phyloP scores from a whole-genome alignment of 2,888 invertebrate genomes.

The Ryuthela nishihirai region DNA sequence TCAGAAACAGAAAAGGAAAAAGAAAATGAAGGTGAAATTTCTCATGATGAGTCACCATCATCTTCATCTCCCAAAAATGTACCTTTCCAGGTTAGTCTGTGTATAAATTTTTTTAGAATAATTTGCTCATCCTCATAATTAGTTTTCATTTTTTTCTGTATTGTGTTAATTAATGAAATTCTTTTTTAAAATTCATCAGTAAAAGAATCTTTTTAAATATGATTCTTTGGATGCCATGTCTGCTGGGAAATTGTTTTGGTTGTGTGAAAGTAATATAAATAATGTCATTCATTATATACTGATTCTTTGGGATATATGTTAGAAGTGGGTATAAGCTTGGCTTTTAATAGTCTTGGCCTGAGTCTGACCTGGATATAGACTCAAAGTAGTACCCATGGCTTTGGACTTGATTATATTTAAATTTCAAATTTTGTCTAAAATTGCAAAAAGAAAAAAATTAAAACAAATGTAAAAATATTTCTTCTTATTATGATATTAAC shows the following conservation, averaged over 20 bases:
- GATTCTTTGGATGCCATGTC: neutral
- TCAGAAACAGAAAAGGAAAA: neutral
- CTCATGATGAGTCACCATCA: conserved; percentile 40
- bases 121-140: neutral
- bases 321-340: too few species aligned
- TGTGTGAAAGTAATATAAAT: neutral
- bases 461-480: too few species aligned
- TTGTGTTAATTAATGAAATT: neutral
- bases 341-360: too few species aligned
- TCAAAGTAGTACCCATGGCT: too few species aligned
- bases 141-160: neutral
- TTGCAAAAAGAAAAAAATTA: too few species aligned
- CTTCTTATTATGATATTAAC: too few species aligned
- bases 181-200: neutral
- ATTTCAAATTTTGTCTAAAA: too few species aligned
- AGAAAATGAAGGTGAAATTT: conserved; percentile 9
- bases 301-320: too few species aligned
- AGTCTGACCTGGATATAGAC: too few species aligned
- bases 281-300: too few species aligned
- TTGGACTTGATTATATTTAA: too few species aligned
- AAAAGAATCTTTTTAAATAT: neutral
- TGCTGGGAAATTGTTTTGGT: neutral
- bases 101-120: neutral
- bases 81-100: conserved; percentile 8
- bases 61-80: conserved; percentile 37